Conservation (phyloP, 2,797 vertebrate genomes). For the Rhinella marina region DNA sequence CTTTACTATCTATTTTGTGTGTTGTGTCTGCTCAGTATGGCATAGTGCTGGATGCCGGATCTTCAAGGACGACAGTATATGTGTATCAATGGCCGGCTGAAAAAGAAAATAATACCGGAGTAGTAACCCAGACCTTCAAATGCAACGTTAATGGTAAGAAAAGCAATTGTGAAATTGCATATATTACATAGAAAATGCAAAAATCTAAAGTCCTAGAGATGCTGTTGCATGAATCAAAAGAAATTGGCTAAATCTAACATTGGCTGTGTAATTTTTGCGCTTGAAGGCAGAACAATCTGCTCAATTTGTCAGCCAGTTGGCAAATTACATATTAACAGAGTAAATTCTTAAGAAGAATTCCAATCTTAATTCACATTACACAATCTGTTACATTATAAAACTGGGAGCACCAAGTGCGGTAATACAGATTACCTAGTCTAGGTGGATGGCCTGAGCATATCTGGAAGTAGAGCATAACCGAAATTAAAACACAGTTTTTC, state of each 20-base stretch:
- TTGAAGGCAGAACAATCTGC: constrained; percentile 7
- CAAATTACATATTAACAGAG: not conserved
- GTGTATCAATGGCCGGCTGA: constrained; percentile 93
- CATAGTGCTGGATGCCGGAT: constrained; percentile 92
- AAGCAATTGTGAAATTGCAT: not conserved
- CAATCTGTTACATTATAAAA: too few relatives aligned
- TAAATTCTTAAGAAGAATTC: not conserved
- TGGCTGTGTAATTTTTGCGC: not conserved
- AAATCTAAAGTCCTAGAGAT: not conserved
- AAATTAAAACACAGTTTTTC: too few relatives aligned
- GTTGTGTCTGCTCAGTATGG: constrained; percentile 81
- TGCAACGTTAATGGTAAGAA: constrained; percentile 84
- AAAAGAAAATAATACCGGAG: constrained; percentile 92
- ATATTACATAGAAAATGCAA: not conserved
- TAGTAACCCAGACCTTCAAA: constrained; percentile 82
- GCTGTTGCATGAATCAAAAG: not conserved
- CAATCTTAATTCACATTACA: too few relatives aligned
- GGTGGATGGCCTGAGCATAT: too few relatives aligned
- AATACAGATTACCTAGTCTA: too few relatives aligned
- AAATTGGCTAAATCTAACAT: not conserved
- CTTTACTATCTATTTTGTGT: not conserved
- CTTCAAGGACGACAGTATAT: constrained; percentile 88
- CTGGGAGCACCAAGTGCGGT: too few relatives aligned
- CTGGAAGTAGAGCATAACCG: too few relatives aligned
- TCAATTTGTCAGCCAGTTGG: not conserved